Evolutionary conservation across 2,797 vertebrate genomes (phyloP).

Genomic region (Typhlichthys subterraneus): DNA sequence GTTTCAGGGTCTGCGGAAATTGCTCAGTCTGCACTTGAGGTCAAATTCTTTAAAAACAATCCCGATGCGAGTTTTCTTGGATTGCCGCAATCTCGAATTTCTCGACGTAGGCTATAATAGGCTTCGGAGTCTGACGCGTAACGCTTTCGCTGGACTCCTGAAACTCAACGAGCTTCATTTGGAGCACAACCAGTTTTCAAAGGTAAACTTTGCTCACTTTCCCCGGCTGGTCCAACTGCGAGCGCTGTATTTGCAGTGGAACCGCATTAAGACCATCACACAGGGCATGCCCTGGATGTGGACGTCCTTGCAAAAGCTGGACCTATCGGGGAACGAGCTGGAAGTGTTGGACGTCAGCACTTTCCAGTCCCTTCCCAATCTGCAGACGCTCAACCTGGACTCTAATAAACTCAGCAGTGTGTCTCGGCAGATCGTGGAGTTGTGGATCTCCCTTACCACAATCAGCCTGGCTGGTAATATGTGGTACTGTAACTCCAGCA

Average conservation of each 20-base stretch:
- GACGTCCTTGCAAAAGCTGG: conserved; percentile 96
- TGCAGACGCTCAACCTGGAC: conserved; percentile 95
- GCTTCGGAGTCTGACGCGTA: conserved; percentile 91
- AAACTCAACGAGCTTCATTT: conserved; percentile 94
- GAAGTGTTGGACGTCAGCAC: conserved; percentile 86
- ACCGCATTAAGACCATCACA: conserved; percentile 89
- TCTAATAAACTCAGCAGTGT: conserved; percentile 96
- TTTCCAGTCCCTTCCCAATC: conserved; percentile 93
- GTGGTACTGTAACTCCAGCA: conserved; percentile 93
- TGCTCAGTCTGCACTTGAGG: conserved; percentile 91
- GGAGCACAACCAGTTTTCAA: conserved; percentile 98
- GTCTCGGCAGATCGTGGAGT: conserved; percentile 89
- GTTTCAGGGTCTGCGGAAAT: conserved; percentile 91
- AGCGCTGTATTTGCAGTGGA: conserved; percentile 95
- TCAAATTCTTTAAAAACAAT: conserved; percentile 93
- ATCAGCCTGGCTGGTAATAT: conserved; percentile 94
- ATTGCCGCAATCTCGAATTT: conserved; percentile 96
- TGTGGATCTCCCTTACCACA: conserved; percentile 94
- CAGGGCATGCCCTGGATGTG: conserved; percentile 96
- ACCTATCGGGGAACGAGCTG: conserved; percentile 95
- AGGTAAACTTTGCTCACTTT: conserved; percentile 96
- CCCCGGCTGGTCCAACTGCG: conserved; percentile 93
- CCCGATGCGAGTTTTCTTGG: conserved; percentile 92
- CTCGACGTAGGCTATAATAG: conserved; percentile 96
- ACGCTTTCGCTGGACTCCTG: conserved; percentile 93